phyloP scores from a whole-genome alignment of 1,140 invertebrate genomes.

The Heliconius congener region DNA sequence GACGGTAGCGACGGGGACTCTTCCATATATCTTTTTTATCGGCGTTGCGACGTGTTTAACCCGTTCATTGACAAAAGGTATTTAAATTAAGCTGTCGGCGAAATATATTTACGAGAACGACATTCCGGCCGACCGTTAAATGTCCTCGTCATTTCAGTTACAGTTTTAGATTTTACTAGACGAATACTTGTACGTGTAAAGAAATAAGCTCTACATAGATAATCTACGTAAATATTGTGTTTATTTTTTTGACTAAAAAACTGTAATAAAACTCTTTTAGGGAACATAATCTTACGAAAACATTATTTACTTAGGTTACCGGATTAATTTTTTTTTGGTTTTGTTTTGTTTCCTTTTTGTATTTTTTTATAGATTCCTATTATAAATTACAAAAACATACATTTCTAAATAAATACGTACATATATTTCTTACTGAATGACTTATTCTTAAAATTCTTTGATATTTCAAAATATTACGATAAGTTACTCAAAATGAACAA shows the following conservation, averaged over 20 bases:
- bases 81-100: slow-evolving; percentile 80
- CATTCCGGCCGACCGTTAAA: slow-evolving; percentile 65
- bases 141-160: slow-evolving; percentile 53
- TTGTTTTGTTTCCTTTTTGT: background rate
- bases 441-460: too few relatives aligned
- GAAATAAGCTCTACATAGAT: background rate
- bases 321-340: background rate
- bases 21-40: slow-evolving; percentile 79
- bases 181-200: background rate
- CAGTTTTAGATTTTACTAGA: slow-evolving; percentile 39
- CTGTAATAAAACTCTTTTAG: too few relatives aligned
- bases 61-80: slow-evolving; percentile 81
- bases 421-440: too few relatives aligned
- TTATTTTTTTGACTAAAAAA: too few relatives aligned
- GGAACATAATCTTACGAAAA: too few relatives aligned
- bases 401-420: too few relatives aligned
- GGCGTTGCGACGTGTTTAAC: slow-evolving; percentile 69
- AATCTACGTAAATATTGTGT: background rate
- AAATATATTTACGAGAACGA: slow-evolving; percentile 72
- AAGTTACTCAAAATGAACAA: too few relatives aligned
- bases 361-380: too few relatives aligned
- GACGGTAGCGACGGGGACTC: slow-evolving; percentile 56
- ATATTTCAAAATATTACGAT: too few relatives aligned
- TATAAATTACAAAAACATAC: too few relatives aligned
- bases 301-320: too few relatives aligned